phyloP scores from a whole-genome alignment of 1,140 invertebrate species.

The Mesaphorura yosii region DNA sequence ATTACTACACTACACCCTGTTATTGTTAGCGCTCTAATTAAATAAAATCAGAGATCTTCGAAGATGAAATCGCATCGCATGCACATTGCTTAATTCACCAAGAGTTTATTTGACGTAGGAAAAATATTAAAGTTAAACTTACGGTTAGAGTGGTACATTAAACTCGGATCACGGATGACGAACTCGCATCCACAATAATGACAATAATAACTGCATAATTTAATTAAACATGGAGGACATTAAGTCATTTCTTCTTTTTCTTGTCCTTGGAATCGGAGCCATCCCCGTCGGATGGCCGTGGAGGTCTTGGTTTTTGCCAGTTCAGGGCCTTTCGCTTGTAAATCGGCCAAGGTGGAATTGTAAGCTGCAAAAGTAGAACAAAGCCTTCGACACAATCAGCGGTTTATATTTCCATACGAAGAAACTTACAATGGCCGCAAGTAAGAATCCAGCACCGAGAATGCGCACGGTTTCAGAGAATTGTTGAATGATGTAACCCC shows the following conservation, averaged over 20 bases:
- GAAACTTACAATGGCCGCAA: conserved; percentile 64
- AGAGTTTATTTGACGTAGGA: too few relatives aligned
- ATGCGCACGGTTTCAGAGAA: conserved; percentile 90
- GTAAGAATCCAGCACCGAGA: conserved; percentile 73
- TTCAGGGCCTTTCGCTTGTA: conserved; percentile 71
- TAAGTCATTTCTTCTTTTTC: conserved; percentile 32
- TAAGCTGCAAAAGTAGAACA: conserved; percentile 46
- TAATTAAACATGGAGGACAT: conserved; percentile 9
- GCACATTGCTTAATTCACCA: too few relatives aligned
- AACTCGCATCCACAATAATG: background rate
- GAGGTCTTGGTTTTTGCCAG: conserved; percentile 76
- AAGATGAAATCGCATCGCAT: too few relatives aligned
- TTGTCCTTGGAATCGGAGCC: conserved; percentile 16
- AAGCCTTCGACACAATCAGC: background rate
- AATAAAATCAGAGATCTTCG: too few relatives aligned
- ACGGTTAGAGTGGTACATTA: background rate
- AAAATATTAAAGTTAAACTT: too few relatives aligned
- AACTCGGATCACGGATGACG: background rate
- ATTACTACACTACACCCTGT: too few relatives aligned
- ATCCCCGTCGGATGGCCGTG: conserved; percentile 32
- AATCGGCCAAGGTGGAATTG: conserved; percentile 86
- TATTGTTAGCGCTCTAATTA: too few relatives aligned
- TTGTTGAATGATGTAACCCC: conserved; percentile 89
- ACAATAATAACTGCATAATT: background rate
- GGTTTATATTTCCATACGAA: background rate